Evolutionary conservation across 2,888 invertebrate species (phyloP), one percentile per base, ranked within the genome.

Genomic region (Microctonus brassicae): DNA sequence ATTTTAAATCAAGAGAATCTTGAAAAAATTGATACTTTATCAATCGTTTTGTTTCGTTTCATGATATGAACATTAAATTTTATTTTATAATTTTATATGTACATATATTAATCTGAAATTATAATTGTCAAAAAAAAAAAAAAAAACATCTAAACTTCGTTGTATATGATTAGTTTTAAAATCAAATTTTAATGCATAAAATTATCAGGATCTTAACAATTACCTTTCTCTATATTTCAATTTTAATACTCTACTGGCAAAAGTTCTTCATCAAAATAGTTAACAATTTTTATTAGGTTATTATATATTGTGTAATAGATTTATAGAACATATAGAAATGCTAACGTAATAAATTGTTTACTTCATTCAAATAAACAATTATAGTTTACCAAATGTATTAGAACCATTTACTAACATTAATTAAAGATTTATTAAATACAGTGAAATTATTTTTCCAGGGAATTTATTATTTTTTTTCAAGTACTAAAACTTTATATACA

Each of bases 61-160:
- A 55, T 24, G 42, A 47, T 60, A 47, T 66, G 29, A 33, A 63
- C 57, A 47, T 71, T 65, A 68, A 71, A 74, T 57, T 69, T 52
- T 24, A 70, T 58, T 72, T 70, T 65, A 68, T 69, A 73, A 69
- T 72, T 70, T 74, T 68, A 74, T 47, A 47, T 47, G 20, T 55
- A 65, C 47, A 63, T 39, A 65, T 42, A 29, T 57, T 66, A 62
- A n/a, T n/a, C n/a, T n/a, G n/a, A n/a, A n/a, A n/a, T n/a, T 36
- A 66, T 17, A 62, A 24, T 55, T 26, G 20, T 33, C 58, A 26
- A 36, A 57, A 20, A 63, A 73, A 26, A 36, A 57, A 20, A 63
- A 73, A 24, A 29, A 67, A 29, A 34, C 34, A 22, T 20, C 7
- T 4, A 10, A 39, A 39, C n/a, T 39, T 39, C n/a, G n/a, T 39